These are phyloP conservation scores for Melitaea cinxia DNA, from an alignment of 1,140 invertebrate species.

Conservation along the genomic window DNA sequence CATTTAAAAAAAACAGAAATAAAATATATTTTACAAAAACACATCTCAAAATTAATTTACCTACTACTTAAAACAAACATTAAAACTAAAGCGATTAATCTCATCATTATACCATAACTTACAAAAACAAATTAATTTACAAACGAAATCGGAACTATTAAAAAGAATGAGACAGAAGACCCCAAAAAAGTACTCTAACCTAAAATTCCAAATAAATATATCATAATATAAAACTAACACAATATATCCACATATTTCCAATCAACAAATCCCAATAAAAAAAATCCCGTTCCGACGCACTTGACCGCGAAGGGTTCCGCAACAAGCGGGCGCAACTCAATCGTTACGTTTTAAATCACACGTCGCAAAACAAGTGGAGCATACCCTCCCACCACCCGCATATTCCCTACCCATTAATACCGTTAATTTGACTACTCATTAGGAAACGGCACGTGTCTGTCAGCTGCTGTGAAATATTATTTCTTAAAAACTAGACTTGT, in stretches of 20 bases:
- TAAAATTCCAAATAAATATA: too few species aligned
- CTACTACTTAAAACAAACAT: too few species aligned
- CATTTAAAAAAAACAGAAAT: too few species aligned
- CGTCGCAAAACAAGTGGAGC: constrained; percentile 22
- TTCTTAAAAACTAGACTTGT: constrained; percentile 4
- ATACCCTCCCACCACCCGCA: background rate
- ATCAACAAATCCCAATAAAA: background rate
- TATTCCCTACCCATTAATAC: constrained; percentile 4
- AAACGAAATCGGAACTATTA: background rate
- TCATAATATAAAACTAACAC: background rate
- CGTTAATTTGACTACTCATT: constrained; percentile 27
- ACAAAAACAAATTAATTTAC: too few species aligned
- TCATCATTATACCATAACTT: too few species aligned
- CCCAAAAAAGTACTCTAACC: too few species aligned
- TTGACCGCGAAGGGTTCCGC: constrained; percentile 27
- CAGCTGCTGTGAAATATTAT: constrained; percentile 12
- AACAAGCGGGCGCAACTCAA: constrained; percentile 20
- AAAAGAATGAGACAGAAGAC: too few species aligned
- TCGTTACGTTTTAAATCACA: constrained; percentile 33
- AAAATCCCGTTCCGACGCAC: constrained; percentile 20
- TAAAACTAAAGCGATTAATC: too few species aligned
- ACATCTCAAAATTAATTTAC: too few species aligned
- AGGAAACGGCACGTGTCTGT: constrained; percentile 14
- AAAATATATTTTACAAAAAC: too few species aligned
- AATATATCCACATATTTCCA: background rate